Evolutionary conservation across 2,888 invertebrate genomes (phyloP), one percentile per base, ranked within the genome.

Genomic region (Rutpela maculata): DNA sequence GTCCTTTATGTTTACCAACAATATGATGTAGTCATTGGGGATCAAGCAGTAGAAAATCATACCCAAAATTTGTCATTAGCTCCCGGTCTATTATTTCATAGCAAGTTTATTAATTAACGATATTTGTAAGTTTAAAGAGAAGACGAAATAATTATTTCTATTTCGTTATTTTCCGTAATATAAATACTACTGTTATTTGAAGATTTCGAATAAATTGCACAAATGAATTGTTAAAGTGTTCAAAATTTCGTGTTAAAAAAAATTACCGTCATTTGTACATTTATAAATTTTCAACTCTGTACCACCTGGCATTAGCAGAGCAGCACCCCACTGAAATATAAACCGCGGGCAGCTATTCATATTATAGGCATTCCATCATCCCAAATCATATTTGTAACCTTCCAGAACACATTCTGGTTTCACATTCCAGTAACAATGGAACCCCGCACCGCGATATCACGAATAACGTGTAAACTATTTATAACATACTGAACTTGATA

Each of bases 301-400:
- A 77, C 67, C 80, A 80, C 78, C 80, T 80, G 80, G 77, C 77
- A 78, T 75, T 77, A 73, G 69, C 77, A 77, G 74, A 59, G 74
- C 72, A 75, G 80, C 83, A 81, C 83, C 84, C 84, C 83, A 83
- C 80, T 84, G 85, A 87, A 86, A 85, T 85, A 85, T 85, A 85
- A 86, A 83, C 84, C 81, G 80, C 85, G 81, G 83, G 84, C 85
- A 85, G 84, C 84, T 84, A 86, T 87, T 85, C 85, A 85, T 86
- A 86, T 84, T 84, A 84, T 83, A 82, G 82, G 85, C 88, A 86
- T 87, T 87, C 86, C 87, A 87, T 88, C 87, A 88, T 85, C 86
- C 84, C 79, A 85, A 87, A 87, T 87, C 86, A 84, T 87, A 87
- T 88, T 87, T 86, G 86, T 87, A 85, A 85, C 87, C 85, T 86